phyloP scores from a whole-genome alignment of 2,888 invertebrate species.

The Acanthosepion esculentum region DNA sequence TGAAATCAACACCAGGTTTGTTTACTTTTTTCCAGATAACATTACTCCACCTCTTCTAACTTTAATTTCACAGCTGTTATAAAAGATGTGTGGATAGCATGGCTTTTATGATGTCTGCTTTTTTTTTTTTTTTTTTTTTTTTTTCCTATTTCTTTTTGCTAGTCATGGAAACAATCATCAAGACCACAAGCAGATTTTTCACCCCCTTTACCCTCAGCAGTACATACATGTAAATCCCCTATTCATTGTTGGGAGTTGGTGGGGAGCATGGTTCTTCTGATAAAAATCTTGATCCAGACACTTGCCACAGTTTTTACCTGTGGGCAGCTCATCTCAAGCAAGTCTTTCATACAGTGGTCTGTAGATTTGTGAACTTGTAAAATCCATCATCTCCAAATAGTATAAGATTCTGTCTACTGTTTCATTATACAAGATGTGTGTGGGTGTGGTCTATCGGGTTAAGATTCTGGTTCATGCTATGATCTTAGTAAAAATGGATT shows the following conservation, averaged over 20 bases:
- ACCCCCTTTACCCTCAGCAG: background rate
- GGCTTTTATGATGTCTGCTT: background rate
- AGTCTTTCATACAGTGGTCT: background rate
- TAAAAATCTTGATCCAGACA: background rate
- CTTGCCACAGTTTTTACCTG: background rate
- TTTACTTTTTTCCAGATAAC: background rate
- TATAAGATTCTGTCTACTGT: background rate
- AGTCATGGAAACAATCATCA: background rate
- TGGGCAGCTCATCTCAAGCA: constrained; percentile 33
- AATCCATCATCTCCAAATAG: background rate
- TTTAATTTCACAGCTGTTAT: background rate
- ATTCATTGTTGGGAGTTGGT: constrained; percentile 7
- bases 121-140: too few species aligned
- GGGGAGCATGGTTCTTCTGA: constrained; percentile 33
- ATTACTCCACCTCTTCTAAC: background rate
- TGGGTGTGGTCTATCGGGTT: background rate
- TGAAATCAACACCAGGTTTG: background rate
- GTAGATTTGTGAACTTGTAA: background rate
- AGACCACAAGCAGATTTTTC: background rate
- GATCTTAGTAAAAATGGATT: too few species aligned
- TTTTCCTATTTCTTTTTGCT: background rate
- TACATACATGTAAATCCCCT: background rate
- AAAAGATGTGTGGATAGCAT: background rate
- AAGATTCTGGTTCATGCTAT: background rate
- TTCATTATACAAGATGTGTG: background rate